phyloP scores from a whole-genome alignment of 2,797 vertebrate genomes.

The Spea hammondii region DNA sequence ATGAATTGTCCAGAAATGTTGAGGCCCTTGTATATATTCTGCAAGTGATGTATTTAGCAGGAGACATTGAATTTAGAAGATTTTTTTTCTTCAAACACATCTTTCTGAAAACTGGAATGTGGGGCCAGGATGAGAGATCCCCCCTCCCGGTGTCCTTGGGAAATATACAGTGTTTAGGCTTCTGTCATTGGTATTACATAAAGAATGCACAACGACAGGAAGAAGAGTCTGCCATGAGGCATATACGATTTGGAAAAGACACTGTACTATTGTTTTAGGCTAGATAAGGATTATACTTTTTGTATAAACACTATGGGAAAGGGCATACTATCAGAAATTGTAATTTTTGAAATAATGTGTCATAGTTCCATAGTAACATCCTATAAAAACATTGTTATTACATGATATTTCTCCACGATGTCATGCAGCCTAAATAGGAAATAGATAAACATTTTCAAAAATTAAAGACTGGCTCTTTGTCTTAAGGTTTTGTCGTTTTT shows the following conservation, averaged over 20 bases:
- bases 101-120: background rate
- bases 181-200: background rate
- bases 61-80: background rate
- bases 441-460: too few relatives aligned
- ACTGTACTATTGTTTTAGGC: too few relatives aligned
- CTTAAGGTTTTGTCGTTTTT: background rate
- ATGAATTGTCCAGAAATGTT: background rate
- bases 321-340: too few relatives aligned
- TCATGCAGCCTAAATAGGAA: too few relatives aligned
- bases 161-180: slow-evolving; percentile 8
- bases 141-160: background rate
- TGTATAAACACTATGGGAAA: background rate
- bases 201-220: background rate
- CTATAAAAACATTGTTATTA: too few relatives aligned
- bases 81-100: background rate
- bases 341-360: too few relatives aligned
- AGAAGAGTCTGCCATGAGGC: background rate
- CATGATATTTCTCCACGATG: too few relatives aligned
- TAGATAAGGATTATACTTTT: background rate
- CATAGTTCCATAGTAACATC: too few relatives aligned
- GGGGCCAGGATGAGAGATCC: background rate
- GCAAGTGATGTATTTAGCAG: background rate
- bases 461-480: too few relatives aligned
- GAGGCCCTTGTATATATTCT: background rate
- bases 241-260: background rate